Evolutionary conservation across 1,140 invertebrate genomes (phyloP).

Genomic region (Calephelis virginiensis): DNA sequence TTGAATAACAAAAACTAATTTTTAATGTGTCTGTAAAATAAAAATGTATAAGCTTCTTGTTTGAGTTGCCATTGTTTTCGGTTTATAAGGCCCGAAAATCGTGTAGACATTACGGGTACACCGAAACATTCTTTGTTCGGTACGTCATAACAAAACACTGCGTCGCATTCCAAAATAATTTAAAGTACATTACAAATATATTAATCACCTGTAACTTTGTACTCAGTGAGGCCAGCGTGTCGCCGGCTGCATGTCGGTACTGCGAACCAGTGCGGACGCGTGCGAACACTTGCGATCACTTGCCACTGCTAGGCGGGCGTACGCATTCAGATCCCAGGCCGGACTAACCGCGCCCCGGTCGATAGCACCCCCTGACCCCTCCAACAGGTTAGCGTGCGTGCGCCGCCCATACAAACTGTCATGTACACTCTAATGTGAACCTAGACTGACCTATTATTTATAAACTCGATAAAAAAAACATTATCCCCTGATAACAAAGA

Average conservation of each 20-base stretch:
- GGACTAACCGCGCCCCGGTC: slow-evolving; percentile 54
- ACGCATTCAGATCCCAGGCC: slow-evolving; percentile 29
- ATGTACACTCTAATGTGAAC: slow-evolving; percentile 24
- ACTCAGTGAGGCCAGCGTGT: slow-evolving; percentile 45
- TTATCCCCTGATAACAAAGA: neutral
- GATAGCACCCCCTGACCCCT: slow-evolving; percentile 43
- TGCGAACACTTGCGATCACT: slow-evolving; percentile 31
- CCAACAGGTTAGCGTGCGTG: slow-evolving; percentile 55
- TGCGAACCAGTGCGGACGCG: slow-evolving; percentile 21
- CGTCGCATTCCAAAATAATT: neutral
- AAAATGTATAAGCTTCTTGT: neutral
- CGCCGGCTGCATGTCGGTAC: slow-evolving; percentile 44
- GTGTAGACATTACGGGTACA: neutral
- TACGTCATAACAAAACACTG: neutral
- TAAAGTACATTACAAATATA: neutral
- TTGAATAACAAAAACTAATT: too few relatives aligned
- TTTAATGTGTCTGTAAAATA: too few relatives aligned
- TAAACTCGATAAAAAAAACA: neutral
- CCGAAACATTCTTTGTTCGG: slow-evolving; percentile 6
- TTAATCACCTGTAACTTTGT: slow-evolving; percentile 40
- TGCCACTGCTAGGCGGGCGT: slow-evolving; percentile 22
- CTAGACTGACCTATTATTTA: slow-evolving; percentile 28
- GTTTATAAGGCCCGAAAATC: neutral
- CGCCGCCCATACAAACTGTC: slow-evolving; percentile 29
- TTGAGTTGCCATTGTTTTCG: neutral